phyloP scores from a whole-genome alignment of 2,113 vertebrate species.

The Pterocles burchelli region DNA sequence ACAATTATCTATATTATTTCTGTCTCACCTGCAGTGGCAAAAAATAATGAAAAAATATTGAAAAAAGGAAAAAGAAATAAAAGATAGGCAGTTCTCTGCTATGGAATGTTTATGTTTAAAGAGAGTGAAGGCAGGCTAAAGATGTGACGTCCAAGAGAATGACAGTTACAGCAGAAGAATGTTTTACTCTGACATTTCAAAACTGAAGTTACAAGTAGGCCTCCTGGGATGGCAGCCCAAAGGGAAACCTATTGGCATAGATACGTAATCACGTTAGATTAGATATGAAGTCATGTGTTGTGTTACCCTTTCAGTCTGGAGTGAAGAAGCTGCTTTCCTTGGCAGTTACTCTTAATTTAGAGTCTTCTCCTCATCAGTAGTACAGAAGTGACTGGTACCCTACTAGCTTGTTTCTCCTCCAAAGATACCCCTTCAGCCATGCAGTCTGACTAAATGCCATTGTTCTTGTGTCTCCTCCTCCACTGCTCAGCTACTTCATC shows the following conservation, averaged over 20 bases:
- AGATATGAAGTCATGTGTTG: neutral
- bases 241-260: neutral
- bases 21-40: neutral
- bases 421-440: neutral
- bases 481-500: neutral
- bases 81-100: neutral
- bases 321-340: neutral
- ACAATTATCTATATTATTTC: neutral
- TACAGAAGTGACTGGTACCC: neutral
- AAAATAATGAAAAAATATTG: neutral
- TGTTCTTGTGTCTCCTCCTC: neutral
- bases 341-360: neutral
- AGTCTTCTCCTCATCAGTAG: neutral
- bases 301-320: neutral
- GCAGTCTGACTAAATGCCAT: neutral
- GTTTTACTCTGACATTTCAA: neutral
- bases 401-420: neutral
- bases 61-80: neutral
- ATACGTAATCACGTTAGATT: neutral
- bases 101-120: neutral
- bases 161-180: neutral
- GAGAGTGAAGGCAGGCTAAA: neutral
- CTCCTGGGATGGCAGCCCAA: neutral
- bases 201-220: neutral
- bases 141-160: neutral